Conservation (phyloP, 2,888 invertebrate genomes). For the Cyclophora albipunctata region DNA sequence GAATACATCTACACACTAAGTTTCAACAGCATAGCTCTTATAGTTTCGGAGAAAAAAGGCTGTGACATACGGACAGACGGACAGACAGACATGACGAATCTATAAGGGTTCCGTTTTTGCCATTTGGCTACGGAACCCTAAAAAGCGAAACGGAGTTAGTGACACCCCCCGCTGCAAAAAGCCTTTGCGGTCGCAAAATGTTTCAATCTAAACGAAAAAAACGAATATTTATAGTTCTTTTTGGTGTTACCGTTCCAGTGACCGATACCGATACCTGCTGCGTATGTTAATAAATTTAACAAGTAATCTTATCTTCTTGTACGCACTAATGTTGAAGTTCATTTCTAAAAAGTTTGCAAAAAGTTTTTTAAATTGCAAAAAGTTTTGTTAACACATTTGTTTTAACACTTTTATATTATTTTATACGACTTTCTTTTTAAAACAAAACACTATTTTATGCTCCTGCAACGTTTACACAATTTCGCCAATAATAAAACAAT, state of each 20-base stretch:
- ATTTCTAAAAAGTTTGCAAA: slow-evolving; percentile 10
- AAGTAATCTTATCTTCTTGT: slow-evolving; percentile 5
- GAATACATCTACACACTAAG: too few relatives aligned
- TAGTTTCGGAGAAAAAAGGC: too few relatives aligned
- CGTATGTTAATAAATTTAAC: slow-evolving; percentile 39
- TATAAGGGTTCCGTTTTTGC: too few relatives aligned
- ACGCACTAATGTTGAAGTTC: slow-evolving; percentile 11
- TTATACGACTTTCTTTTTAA: too few relatives aligned
- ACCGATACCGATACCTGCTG: slow-evolving; percentile 48
- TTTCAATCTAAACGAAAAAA: slow-evolving; percentile 59
- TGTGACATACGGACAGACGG: too few relatives aligned
- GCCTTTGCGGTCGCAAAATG: slow-evolving; percentile 66
- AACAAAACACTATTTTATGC: too few relatives aligned
- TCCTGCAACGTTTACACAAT: slow-evolving; percentile 13
- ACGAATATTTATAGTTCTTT: slow-evolving; percentile 37
- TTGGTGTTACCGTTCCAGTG: slow-evolving; percentile 34
- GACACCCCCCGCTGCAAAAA: slow-evolving; percentile 53
- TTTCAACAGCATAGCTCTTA: too few relatives aligned
- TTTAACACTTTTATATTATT: too few relatives aligned
- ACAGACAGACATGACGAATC: too few relatives aligned
- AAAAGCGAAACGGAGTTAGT: slow-evolving; percentile 38
- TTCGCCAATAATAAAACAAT: slow-evolving; percentile 40
- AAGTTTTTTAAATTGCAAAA: too few relatives aligned
- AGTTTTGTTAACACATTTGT: too few relatives aligned
- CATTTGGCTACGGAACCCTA: too few relatives aligned